Conservation (phyloP, 2,797 vertebrate species). For the Chloroceryle inda region DNA sequence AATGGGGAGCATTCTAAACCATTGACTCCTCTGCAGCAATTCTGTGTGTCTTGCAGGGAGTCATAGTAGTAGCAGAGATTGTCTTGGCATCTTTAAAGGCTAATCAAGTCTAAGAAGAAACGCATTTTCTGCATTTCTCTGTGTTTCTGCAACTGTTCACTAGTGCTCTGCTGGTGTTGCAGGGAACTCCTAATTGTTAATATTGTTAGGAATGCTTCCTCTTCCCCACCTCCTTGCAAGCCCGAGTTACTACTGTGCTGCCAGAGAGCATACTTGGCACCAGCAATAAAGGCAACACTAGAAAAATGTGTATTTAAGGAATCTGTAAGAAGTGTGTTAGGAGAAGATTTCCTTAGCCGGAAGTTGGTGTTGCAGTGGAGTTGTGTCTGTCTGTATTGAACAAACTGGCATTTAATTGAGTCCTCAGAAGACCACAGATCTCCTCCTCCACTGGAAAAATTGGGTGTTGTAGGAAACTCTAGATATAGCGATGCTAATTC, state of each 20-base stretch:
- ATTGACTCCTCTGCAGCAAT: not conserved
- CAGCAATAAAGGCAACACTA: not conserved
- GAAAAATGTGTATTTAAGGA: not conserved
- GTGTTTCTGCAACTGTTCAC: not conserved
- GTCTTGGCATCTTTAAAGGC: not conserved
- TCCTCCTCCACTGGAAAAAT: slow-evolving; percentile 21
- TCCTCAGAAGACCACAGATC: not conserved
- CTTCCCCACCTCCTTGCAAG: not conserved
- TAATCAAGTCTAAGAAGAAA: not conserved
- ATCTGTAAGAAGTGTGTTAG: not conserved
- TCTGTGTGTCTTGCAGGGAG: not conserved
- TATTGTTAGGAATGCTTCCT: not conserved
- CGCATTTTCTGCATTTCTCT: not conserved
- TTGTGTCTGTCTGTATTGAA: not conserved
- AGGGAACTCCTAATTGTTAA: slow-evolving; percentile 22
- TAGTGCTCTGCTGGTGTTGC: not conserved
- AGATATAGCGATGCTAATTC: not conserved
- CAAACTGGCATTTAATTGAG: not conserved
- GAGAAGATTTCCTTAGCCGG: not conserved
- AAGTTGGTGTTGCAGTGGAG: not conserved
- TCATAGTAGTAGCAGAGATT: not conserved
- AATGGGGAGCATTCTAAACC: not conserved
- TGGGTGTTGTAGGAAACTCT: slow-evolving; percentile 1
- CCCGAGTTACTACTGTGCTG: slow-evolving; percentile 10
- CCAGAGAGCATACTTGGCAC: slow-evolving; percentile 15